Evolutionary conservation across 2,888 invertebrate species (phyloP).

Genomic region (Bellardia pandia): DNA sequence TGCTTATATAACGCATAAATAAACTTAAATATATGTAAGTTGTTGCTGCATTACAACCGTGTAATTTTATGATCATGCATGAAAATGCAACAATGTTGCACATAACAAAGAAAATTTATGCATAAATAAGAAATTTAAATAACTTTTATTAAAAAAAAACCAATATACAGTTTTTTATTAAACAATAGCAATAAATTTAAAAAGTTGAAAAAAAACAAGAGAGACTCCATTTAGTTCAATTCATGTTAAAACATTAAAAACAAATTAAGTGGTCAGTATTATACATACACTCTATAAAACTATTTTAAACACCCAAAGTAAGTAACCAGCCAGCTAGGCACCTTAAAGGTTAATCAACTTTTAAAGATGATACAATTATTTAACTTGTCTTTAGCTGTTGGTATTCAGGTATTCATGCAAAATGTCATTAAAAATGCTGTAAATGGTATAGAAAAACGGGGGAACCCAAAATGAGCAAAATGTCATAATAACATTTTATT

Average conservation of each 20-base stretch:
- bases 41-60: background rate
- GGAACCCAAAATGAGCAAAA: slow-evolving; percentile 44
- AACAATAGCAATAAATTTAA: slow-evolving; percentile 2
- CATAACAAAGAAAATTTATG: background rate
- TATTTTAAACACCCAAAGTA: background rate
- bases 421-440: slow-evolving; percentile 56
- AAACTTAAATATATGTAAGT: background rate
- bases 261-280: slow-evolving; percentile 40
- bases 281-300: background rate
- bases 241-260: slow-evolving; percentile 20
- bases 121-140: slow-evolving; percentile 6
- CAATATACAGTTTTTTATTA: background rate
- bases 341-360: slow-evolving; percentile 59
- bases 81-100: slow-evolving; percentile 48
- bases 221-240: background rate
- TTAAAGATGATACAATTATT: slow-evolving; percentile 49
- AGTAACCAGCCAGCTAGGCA: background rate
- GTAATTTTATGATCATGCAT: slow-evolving; percentile 32
- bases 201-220: slow-evolving; percentile 26
- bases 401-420: slow-evolving; percentile 32
- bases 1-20: slow-evolving; percentile 26
- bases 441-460: slow-evolving; percentile 32
- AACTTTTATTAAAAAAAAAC: background rate
- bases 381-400: slow-evolving; percentile 29
- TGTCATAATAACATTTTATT: slow-evolving; percentile 61